Evolutionary conservation across 2,113 vertebrate species (phyloP), one percentile per base, ranked within the genome.

Genomic region (Myiozetetes cayanensis): DNA sequence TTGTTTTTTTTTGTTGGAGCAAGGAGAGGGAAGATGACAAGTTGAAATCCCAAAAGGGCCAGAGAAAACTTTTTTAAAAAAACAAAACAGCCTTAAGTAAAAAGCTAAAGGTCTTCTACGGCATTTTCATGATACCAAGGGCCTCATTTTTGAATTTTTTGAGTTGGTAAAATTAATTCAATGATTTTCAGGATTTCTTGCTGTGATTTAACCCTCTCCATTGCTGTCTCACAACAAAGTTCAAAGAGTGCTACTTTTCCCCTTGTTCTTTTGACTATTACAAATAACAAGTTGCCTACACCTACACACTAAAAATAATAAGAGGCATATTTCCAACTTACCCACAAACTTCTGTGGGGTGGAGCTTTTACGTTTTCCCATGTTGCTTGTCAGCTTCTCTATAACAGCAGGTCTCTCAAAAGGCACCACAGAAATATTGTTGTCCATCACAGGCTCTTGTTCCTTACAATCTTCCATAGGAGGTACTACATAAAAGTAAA

Each of bases 261-360:
- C 37, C 28, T 78, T 33, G 14, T 27, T 78, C 66, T 86, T 74
- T 62, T 70, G 47, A 31, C 49, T 66, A 1, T 30, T 76, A 61
- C n/a, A 78, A 50, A 63, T 27, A 50, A 75, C 46, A 85, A 37
- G 25, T 70, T 74, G 56, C n/a, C 72, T 85, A 23, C 5, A 53
- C 24, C 81, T 89, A 77, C 0, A 5, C 16, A 47, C 74, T 75
- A 52, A 49, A 90, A 95, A 72, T 53, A 96, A 96, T 49, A 93
- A 97, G 97, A 96, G 82, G 88, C 17, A 79, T 94, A 84, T 95
- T 92, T 84, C 49, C 93, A 93, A 98, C 99, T 98, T 98, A 99
- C 99, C 99, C 97, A 99, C 98, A 99, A 99, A 99, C 97, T 99
- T 99, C 97, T 99, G 99, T 93, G 99, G 99, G 70, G 99, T 99